These are phyloP conservation scores for Napeogenes sylphis DNA, from an alignment of 2,888 invertebrate genomes.

Conservation along the genomic window DNA sequence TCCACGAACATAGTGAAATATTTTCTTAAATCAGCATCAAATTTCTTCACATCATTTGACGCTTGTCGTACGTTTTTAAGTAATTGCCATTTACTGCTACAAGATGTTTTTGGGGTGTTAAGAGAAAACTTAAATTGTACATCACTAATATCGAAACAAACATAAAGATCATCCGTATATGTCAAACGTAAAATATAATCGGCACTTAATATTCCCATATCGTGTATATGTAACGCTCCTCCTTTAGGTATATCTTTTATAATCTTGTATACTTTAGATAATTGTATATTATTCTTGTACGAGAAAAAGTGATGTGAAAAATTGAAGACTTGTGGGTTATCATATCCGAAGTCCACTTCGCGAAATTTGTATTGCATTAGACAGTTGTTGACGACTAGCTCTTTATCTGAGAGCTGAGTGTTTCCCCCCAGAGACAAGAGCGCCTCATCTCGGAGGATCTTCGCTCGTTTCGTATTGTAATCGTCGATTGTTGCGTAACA, in stretches of 20 bases:
- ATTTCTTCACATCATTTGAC: slow-evolving; percentile 56
- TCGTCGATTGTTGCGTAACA: slow-evolving; percentile 42
- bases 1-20: slow-evolving; percentile 77
- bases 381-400: slow-evolving; percentile 74
- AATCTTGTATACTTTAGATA: slow-evolving; percentile 81
- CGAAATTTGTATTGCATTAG: slow-evolving; percentile 77
- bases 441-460: slow-evolving; percentile 70
- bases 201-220: slow-evolving; percentile 79
- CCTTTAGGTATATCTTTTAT: slow-evolving; percentile 86
- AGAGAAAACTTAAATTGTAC: slow-evolving; percentile 50
- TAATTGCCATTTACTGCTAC: slow-evolving; percentile 63
- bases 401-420: slow-evolving; percentile 64
- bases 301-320: slow-evolving; percentile 82
- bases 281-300: slow-evolving; percentile 75
- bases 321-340: slow-evolving; percentile 77
- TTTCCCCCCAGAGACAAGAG: slow-evolving; percentile 72
- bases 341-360: slow-evolving; percentile 75
- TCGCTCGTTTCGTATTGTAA: slow-evolving; percentile 51
- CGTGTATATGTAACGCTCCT: slow-evolving; percentile 83
- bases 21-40: slow-evolving; percentile 73
- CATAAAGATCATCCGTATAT: slow-evolving; percentile 78
- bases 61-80: slow-evolving; percentile 61
- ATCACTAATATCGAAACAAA: slow-evolving; percentile 53
- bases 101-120: slow-evolving; percentile 39
- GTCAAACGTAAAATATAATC: slow-evolving; percentile 81